Base-by-base conservation (phyloP, 2,113 vertebrate genomes). In the Taurulus bubalis region DNA sequence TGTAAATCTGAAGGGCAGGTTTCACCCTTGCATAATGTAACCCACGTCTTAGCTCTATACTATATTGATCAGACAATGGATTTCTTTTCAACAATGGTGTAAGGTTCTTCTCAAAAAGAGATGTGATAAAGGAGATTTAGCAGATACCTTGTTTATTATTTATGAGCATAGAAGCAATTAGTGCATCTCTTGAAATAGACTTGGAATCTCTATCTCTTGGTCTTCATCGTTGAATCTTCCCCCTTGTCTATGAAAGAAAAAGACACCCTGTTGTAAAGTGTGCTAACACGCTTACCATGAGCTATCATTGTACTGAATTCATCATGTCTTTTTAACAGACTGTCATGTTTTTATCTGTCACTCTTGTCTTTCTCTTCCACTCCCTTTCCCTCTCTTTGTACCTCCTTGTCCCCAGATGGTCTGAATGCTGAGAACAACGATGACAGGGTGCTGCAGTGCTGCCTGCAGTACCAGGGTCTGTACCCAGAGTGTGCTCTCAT, bases 381-480 rank as follows among this genome's bases (percentile, higher is more conserved):
- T 60, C 40, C 10, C 4, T 71, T 71, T 45, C 26, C 75, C 60
- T 71, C 63, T 71, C 28, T 73, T 59, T 71, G 30, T 38, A 8
- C 32, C 28, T 59, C 34, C 55, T 67, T 85, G 76, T 85, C 71
- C 74, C 60, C 84, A 99, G 97, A 96, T 91, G 94, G 93, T 64
- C 90, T 97, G 72, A 95, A 91, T 2, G 91, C 95, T 0, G 95
- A 97, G 90, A 99, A 97, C 93, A 99, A 97, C 2, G 97, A 99
- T 1, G 98, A 99, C 82, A 93, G 96, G 20, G 97, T 99, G 83
- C 94, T 99, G 89, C 96, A 97, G 71, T 99, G 98, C 93, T 98
- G 97, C 86, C 94, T 99, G 90, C 98, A 99, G 71, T 98, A 97
- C 92, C 96, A 96, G 92, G 91, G 87, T 45, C 92, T 98, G 75